Conservation (phyloP, 2,113 vertebrate species). For the Pedionomus torquatus region DNA sequence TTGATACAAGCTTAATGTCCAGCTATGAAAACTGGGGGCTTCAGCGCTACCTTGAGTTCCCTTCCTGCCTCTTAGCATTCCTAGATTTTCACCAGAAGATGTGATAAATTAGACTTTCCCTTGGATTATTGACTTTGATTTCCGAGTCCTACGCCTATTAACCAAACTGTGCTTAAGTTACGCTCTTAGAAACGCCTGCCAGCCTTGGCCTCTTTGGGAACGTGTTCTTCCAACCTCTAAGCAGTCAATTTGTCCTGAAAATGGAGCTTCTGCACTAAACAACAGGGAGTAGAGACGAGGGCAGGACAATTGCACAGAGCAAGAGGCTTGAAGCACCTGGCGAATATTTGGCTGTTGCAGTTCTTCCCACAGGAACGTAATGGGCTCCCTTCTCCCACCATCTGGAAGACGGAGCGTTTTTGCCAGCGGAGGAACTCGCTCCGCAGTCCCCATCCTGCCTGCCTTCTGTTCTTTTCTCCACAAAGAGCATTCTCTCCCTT, state of each 20-base stretch:
- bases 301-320: slow-evolving; percentile 6
- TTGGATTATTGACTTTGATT: background rate
- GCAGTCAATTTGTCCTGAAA: slow-evolving; percentile 39
- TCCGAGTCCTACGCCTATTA: background rate
- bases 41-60: background rate
- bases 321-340: slow-evolving; percentile 52
- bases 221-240: slow-evolving; percentile 1
- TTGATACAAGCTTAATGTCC: background rate
- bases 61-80: background rate
- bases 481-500: background rate
- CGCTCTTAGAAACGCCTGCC: background rate
- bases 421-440: slow-evolving; percentile 51
- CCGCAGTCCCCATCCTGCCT: slow-evolving; percentile 9
- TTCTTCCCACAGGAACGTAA: slow-evolving; percentile 48
- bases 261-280: slow-evolving; percentile 6
- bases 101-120: background rate
- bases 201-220: background rate
- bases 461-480: slow-evolving; percentile 31
- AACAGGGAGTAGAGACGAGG: slow-evolving; percentile 10
- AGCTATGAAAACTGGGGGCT: background rate
- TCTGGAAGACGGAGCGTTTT: slow-evolving; percentile 33
- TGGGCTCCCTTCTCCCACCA: slow-evolving; percentile 34
- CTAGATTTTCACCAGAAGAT: background rate
- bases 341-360: background rate
- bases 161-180: background rate